phyloP scores from a whole-genome alignment of 2,888 invertebrate genomes.

The Fragum sueziense region DNA sequence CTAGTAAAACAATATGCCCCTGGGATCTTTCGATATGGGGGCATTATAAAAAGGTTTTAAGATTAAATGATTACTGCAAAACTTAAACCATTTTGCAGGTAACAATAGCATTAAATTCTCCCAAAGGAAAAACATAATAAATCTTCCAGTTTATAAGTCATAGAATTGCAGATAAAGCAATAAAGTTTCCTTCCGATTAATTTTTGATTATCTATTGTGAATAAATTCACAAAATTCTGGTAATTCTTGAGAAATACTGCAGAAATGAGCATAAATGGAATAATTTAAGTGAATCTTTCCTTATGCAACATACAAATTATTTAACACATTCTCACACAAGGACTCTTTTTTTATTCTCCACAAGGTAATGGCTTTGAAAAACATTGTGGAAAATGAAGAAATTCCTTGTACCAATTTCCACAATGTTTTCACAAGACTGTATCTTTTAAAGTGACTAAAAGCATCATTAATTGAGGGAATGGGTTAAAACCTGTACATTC shows the following conservation, averaged over 20 bases:
- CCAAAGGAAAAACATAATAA: not conserved
- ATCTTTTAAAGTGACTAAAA: not conserved
- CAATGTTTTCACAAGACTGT: not conserved
- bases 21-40: too few species aligned
- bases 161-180: not conserved
- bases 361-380: not conserved
- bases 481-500: too few species aligned
- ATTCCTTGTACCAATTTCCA: not conserved
- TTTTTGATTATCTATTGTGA: not conserved
- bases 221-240: not conserved
- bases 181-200: not conserved
- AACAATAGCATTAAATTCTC: too few species aligned
- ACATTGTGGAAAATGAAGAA: not conserved
- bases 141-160: not conserved
- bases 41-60: too few species aligned
- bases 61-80: too few species aligned
- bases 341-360: not conserved
- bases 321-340: not conserved
- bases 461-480: not conserved
- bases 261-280: not conserved
- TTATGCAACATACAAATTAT: too few species aligned
- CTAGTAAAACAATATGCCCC: too few species aligned
- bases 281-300: too few species aligned
- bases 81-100: too few species aligned
- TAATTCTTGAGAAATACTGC: not conserved